phyloP scores from a whole-genome alignment of 2,797 vertebrate genomes.

The Triplophysa yarkandensis region DNA sequence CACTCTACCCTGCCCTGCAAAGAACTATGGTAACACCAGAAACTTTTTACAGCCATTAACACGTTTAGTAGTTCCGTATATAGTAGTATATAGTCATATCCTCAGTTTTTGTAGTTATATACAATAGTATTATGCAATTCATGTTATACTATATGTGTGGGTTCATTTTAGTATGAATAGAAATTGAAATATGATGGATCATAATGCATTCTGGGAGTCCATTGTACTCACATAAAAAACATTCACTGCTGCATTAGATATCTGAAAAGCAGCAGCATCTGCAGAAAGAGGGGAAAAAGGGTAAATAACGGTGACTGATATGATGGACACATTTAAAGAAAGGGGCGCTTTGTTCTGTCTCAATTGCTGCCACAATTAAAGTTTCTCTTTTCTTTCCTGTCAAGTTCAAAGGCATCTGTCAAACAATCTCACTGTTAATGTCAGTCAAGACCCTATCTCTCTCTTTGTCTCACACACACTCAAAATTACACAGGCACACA shows the following conservation, averaged over 20 bases:
- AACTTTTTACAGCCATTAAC: background rate
- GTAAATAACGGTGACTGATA: background rate
- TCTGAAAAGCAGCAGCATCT: background rate
- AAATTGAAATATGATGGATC: background rate
- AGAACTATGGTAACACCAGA: background rate
- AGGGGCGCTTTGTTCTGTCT: slow-evolving; percentile 20
- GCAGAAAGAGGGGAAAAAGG: background rate
- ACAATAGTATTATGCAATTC: no score
- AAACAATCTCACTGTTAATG: slow-evolving; percentile 33
- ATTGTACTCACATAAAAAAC: background rate
- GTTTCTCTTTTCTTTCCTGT: slow-evolving; percentile 30
- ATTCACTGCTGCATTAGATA: background rate
- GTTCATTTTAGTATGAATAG: no score
- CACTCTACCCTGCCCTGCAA: background rate
- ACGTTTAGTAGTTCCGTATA: no score
- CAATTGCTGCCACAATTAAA: slow-evolving; percentile 46
- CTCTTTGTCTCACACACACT: background rate
- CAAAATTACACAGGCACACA: background rate
- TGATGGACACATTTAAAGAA: slow-evolving; percentile 35
- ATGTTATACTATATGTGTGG: no score
- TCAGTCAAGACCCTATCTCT: slow-evolving; percentile 39
- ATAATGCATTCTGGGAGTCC: background rate
- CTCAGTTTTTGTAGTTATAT: no score
- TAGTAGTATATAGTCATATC: no score
- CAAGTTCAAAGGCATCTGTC: slow-evolving; percentile 37